Conservation (phyloP, 2,113 vertebrate genomes). For the Eclectus roratus region DNA sequence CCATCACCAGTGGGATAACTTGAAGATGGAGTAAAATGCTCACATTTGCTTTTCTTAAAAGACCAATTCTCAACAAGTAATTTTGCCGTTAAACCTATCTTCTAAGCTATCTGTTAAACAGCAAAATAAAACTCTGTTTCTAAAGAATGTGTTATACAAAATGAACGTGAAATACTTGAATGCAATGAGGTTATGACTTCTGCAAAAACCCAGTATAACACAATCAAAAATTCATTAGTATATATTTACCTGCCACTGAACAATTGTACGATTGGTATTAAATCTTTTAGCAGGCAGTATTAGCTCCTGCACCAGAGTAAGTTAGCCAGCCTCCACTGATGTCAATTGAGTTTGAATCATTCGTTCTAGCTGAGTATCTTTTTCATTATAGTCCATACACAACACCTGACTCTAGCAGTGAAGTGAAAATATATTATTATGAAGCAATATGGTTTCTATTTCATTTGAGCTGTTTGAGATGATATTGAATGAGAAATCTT, state of each 20-base stretch:
- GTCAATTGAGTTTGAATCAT: neutral
- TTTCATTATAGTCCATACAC: neutral
- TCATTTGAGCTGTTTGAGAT: neutral
- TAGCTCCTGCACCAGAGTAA: neutral
- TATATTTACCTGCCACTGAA: neutral
- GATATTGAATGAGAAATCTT: neutral
- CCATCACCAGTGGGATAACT: neutral
- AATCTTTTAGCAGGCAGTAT: neutral
- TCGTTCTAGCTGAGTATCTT: neutral
- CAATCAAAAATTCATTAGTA: neutral
- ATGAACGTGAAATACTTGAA: neutral
- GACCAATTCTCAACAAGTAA: constrained; percentile 6
- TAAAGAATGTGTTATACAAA: neutral
- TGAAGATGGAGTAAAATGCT: neutral
- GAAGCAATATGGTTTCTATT: neutral
- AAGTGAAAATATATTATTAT: neutral
- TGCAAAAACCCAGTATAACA: neutral
- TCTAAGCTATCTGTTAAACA: neutral
- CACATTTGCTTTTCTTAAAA: neutral
- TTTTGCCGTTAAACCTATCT: neutral
- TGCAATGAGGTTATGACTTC: neutral
- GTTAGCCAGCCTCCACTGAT: neutral
- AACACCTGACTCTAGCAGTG: neutral
- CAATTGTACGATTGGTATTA: neutral
- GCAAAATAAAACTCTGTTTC: neutral